Evolutionary conservation across 2,797 vertebrate genomes (phyloP).

Genomic region (Tokudaia muenninki): DNA sequence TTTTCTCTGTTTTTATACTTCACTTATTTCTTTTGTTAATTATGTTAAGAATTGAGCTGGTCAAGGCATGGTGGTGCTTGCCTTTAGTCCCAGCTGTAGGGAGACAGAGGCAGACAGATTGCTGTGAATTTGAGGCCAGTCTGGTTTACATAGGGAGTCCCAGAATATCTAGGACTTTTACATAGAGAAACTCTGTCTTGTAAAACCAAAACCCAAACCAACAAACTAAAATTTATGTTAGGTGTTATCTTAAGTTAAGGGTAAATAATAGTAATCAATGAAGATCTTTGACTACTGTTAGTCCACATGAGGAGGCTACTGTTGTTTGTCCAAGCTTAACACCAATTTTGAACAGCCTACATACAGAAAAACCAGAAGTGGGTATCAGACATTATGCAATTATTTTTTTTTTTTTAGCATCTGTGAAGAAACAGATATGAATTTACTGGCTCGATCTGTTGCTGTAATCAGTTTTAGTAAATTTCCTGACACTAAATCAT

Average conservation of each 20-base stretch:
- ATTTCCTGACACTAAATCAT: constrained; percentile 50
- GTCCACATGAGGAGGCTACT: constrained; percentile 33
- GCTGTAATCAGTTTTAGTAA: constrained; percentile 44
- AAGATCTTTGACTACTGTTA: not conserved
- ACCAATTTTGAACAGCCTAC: not conserved
- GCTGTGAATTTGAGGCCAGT: not conserved
- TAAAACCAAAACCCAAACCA: not conserved
- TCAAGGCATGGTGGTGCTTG: not conserved
- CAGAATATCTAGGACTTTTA: not conserved
- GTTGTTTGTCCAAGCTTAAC: not conserved
- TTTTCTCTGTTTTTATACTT: constrained; percentile 58
- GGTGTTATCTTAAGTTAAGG: constrained; percentile 19
- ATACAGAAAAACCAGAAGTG: not conserved
- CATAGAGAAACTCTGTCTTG: not conserved
- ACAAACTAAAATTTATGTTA: not conserved
- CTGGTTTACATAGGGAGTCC: not conserved
- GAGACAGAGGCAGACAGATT: not conserved
- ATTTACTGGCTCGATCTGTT: constrained; percentile 52
- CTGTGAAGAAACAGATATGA: constrained; percentile 36
- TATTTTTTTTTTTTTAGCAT: not conserved
- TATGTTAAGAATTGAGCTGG: not conserved
- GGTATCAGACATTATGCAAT: constrained; percentile 14
- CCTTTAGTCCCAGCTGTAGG: not conserved
- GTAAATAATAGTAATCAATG: constrained; percentile 47
- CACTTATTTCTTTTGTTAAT: constrained; percentile 39